Evolutionary conservation across 2,888 invertebrate genomes (phyloP).

Genomic region (Eilema caniola): DNA sequence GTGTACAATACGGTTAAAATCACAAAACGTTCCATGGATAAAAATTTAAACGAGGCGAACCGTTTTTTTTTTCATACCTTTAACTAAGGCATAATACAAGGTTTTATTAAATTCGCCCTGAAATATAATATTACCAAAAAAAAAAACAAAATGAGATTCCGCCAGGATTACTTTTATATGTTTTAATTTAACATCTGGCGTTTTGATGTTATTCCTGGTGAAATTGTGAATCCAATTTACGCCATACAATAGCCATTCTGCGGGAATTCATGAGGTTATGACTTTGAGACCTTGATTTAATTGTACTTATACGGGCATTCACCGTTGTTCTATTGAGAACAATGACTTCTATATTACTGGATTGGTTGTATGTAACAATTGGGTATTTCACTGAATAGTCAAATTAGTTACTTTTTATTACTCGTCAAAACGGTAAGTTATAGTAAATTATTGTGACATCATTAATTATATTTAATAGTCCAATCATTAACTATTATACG

Average conservation of each 20-base stretch:
- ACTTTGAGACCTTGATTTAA: not conserved
- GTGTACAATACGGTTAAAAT: conserved; percentile 26
- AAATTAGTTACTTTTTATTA: too few relatives aligned
- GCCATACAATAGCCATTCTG: not conserved
- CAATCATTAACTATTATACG: too few relatives aligned
- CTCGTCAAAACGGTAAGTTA: too few relatives aligned
- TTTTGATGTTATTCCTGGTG: conserved; percentile 5
- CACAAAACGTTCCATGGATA: conserved; percentile 23
- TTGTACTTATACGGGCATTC: not conserved
- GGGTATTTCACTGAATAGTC: too few relatives aligned
- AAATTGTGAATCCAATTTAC: not conserved
- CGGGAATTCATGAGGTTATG: not conserved
- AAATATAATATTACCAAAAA: conserved; percentile 29
- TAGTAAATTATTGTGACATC: too few relatives aligned
- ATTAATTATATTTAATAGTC: too few relatives aligned
- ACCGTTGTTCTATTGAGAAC: not conserved
- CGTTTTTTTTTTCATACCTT: conserved; percentile 26
- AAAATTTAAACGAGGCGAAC: conserved; percentile 29
- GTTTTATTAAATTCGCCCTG: conserved; percentile 38
- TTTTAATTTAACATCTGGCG: conserved; percentile 21
- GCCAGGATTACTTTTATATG: conserved; percentile 35
- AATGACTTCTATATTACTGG: not conserved
- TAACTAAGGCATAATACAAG: conserved; percentile 35
- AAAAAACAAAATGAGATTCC: conserved; percentile 38
- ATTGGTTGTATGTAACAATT: too few relatives aligned